Evolutionary conservation across 2,797 vertebrate genomes (phyloP), one percentile per base, ranked within the genome.

Genomic region (Philypnodon macrostomus): DNA sequence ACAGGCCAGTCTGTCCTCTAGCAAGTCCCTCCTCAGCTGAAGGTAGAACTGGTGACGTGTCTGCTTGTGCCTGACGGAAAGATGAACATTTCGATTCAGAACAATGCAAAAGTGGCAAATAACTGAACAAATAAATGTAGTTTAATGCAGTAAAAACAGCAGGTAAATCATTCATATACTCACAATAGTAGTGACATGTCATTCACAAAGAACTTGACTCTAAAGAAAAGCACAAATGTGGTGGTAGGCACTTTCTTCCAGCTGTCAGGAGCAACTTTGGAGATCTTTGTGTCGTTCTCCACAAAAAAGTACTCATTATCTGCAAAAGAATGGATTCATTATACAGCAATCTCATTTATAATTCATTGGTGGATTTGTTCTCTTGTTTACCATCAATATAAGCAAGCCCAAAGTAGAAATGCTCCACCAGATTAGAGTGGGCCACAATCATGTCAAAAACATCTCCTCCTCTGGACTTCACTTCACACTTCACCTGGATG

Each of bases 301-400:
- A 97, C 69, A 69, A 96, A 96, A 83, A 94, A 95, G 70, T 93
- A 94, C 73, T 96, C 93, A 71, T 92, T 88, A 54, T 90, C 95
- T 97, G 74, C 5, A 60, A 6, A 56, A 48, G 0, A 47, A 10
- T 29, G 4, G 9, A 29, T 4, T 29, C 10, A 29, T 8, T 11
- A 10, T 29, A 29, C 10, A 1, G 4, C 27, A 29, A 12, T 11
- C 4, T 1, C 7, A 6, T 10, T 9, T 29, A 6, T 29, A 3
- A 29, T 2, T 1, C 1, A 3, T 10, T 1, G 4, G 9, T 19
- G 3, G 7, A 12, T 1, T 4, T 11, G 0, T 30, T 9, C 36
- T 29, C 7, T 26, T 57, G 7, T 40, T 79, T 85, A 95, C 93
- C 92, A 54, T 92, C 92, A 70, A 87, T 63, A 67, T 90, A 94